Conservation (phyloP, 2,113 vertebrate genomes). For the Anser brachyrhynchus region DNA sequence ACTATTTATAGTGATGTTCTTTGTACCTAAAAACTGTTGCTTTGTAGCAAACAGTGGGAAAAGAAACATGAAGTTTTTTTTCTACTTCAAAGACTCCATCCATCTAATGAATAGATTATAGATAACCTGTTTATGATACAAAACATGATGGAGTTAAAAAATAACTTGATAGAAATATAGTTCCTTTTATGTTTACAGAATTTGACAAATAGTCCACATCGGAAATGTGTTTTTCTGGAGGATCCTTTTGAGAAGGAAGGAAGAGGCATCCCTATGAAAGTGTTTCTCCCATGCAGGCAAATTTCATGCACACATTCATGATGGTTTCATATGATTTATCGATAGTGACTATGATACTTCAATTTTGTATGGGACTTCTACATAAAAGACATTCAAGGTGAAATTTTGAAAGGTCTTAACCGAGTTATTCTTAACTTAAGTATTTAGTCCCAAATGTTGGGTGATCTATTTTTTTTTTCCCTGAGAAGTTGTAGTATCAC, state of each 20-base stretch:
- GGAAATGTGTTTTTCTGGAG: neutral
- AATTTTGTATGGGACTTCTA: neutral
- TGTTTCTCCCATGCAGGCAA: neutral
- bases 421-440: neutral
- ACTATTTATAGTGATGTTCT: neutral
- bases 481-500: neutral
- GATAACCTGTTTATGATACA: neutral
- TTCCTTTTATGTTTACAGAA: neutral
- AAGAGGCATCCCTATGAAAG: neutral
- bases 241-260: neutral
- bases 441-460: rapidly evolving
- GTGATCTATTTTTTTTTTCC: neutral
- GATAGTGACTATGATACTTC: neutral
- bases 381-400: neutral
- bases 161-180: neutral
- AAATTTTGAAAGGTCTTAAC: neutral
- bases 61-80: neutral
- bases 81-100: neutral
- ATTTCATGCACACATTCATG: neutral
- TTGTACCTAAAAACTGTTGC: neutral
- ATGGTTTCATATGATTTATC: neutral
- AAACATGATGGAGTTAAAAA: neutral
- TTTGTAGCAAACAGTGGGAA: neutral
- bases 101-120: neutral
- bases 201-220: neutral